phyloP scores from a whole-genome alignment of 2,888 invertebrate genomes.

The Parapristionchus giblindavisi region DNA sequence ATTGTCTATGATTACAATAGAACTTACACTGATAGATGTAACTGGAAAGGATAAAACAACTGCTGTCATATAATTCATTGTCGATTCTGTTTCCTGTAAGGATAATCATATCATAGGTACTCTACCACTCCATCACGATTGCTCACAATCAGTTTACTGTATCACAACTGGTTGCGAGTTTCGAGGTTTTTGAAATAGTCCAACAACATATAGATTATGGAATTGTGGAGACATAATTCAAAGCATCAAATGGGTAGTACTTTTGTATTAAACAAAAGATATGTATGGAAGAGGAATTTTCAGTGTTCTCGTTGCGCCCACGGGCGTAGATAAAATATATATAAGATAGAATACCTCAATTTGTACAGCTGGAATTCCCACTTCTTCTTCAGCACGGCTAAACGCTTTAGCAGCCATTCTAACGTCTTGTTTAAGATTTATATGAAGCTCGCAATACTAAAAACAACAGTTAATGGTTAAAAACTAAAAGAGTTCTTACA shows the following conservation, averaged over 20 bases:
- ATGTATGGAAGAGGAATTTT: too few relatives aligned
- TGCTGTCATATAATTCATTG: slow-evolving; percentile 4
- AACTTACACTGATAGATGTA: slow-evolving; percentile 2
- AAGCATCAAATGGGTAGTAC: too few relatives aligned
- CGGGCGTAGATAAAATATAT: too few relatives aligned
- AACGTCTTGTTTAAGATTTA: slow-evolving; percentile 21
- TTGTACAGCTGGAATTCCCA: slow-evolving; percentile 27
- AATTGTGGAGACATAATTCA: too few relatives aligned
- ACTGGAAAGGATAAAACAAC: slow-evolving; percentile 15
- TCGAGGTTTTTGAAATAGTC: too few relatives aligned
- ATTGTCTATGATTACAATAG: neutral
- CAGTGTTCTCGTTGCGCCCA: too few relatives aligned
- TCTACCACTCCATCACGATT: too few relatives aligned
- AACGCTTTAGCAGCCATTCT: neutral
- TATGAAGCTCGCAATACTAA: slow-evolving; percentile 12
- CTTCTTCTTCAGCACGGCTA: slow-evolving; percentile 1
- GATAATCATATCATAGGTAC: neutral
- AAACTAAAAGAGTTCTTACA: too few relatives aligned
- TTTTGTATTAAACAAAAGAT: too few relatives aligned
- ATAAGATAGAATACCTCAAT: slow-evolving; percentile 16
- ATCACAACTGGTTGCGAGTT: too few relatives aligned
- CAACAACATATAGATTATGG: too few relatives aligned
- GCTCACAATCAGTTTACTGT: neutral
- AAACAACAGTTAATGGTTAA: too few relatives aligned
- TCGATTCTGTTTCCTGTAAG: slow-evolving; percentile 10